Conservation (phyloP, 2,113 vertebrate genomes). For the Oncorhynchus tshawytscha region DNA sequence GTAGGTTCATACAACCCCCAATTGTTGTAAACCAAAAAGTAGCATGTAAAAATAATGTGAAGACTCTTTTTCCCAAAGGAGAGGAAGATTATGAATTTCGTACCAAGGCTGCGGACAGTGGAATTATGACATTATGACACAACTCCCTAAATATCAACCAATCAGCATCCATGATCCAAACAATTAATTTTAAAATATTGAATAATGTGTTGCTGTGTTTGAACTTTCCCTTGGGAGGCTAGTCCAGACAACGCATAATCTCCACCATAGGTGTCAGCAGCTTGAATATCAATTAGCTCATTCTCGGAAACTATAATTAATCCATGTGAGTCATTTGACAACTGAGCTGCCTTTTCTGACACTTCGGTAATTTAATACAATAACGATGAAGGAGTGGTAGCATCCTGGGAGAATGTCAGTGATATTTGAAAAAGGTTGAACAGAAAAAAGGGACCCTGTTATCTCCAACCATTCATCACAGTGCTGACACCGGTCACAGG, state of each 20-base stretch:
- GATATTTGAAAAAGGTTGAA: constrained; percentile 58
- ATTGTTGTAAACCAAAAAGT: too few species aligned
- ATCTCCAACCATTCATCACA: constrained; percentile 45
- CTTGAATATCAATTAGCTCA: constrained; percentile 54
- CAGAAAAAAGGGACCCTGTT: constrained; percentile 30
- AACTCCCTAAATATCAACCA: too few species aligned
- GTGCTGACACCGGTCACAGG: constrained; percentile 14
- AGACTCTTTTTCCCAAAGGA: too few species aligned
- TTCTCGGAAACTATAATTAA: constrained; percentile 21
- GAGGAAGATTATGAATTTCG: too few species aligned
- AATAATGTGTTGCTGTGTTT: too few species aligned
- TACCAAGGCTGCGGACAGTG: too few species aligned
- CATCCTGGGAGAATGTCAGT: constrained; percentile 39
- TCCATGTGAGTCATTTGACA: constrained; percentile 55
- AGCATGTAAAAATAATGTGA: too few species aligned
- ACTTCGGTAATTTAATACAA: constrained; percentile 47
- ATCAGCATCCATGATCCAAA: too few species aligned
- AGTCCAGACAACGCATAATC: constrained; percentile 6
- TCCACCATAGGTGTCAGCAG: constrained; percentile 41
- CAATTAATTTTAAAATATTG: too few species aligned
- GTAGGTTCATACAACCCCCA: too few species aligned
- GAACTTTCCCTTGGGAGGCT: neutral
- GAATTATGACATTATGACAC: too few species aligned
- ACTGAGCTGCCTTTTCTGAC: constrained; percentile 44
- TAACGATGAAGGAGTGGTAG: constrained; percentile 27